These are phyloP conservation scores for Hydrolagus colliei DNA, from an alignment of 2,797 vertebrate species.

Conservation along the genomic window DNA sequence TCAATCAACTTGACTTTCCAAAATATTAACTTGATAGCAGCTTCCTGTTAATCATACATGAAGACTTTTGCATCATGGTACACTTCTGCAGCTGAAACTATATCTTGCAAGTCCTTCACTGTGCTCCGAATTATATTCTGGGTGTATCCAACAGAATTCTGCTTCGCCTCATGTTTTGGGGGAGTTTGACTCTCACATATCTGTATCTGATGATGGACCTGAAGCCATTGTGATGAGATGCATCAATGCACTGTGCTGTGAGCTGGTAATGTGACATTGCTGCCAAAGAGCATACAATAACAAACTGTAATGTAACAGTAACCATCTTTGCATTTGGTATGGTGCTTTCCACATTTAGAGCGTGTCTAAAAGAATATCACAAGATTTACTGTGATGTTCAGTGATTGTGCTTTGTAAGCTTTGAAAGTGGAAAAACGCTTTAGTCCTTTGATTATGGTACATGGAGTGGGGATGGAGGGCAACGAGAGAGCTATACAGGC, in stretches of 20 bases:
- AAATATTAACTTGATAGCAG: background rate
- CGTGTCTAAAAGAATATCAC: no score
- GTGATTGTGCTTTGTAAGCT: background rate
- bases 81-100: conserved; percentile 8
- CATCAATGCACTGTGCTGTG: background rate
- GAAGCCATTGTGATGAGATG: background rate
- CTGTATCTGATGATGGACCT: background rate
- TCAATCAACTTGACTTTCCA: background rate
- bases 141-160: background rate
- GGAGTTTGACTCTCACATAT: background rate
- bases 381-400: no score
- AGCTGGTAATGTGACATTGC: background rate
- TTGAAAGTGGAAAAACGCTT: background rate
- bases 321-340: no score
- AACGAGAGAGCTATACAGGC: background rate
- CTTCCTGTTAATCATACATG: conserved; percentile 4
- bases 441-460: background rate
- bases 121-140: background rate
- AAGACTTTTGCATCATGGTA: background rate
- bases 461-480: no score
- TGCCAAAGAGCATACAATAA: background rate
- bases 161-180: background rate
- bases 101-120: background rate
- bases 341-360: no score
- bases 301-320: no score